These are phyloP conservation scores for Aphidoletes aphidimyza DNA, from an alignment of 2,888 invertebrate species.

Conservation along the genomic window DNA sequence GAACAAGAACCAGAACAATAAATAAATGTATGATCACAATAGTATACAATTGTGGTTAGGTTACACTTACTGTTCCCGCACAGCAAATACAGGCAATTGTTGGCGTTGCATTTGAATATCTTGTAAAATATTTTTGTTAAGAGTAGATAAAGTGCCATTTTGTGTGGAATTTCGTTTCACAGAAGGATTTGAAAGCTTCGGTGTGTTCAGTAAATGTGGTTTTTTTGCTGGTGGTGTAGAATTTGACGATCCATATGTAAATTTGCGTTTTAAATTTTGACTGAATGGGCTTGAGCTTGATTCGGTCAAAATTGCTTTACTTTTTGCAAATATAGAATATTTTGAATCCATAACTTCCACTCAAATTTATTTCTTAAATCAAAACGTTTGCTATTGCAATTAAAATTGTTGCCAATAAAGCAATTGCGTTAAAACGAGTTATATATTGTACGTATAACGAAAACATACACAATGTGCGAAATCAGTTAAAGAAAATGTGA, in stretches of 20 bases:
- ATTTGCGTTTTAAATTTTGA: constrained; percentile 21
- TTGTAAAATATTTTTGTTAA: not conserved
- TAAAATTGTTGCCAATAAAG: not conserved
- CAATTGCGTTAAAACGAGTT: no score
- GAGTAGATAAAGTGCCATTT: not conserved
- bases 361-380: not conserved
- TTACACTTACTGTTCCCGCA: constrained; percentile 66
- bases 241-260: not conserved
- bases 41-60: not conserved
- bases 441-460: constrained; percentile 6
- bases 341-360: constrained; percentile 29
- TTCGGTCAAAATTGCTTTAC: not conserved
- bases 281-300: not conserved
- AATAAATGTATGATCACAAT: not conserved
- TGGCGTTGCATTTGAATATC: constrained; percentile 63
- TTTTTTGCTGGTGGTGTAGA: not conserved
- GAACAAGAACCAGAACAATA: not conserved
- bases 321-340: not conserved
- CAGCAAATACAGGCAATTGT: constrained; percentile 70
- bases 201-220: not conserved
- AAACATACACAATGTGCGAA: not conserved
- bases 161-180: not conserved
- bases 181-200: constrained; percentile 4
- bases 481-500: not conserved
- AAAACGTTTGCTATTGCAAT: not conserved